Evolutionary conservation across 2,113 vertebrate genomes (phyloP).

Genomic region (Neolamprologus hecqui): DNA sequence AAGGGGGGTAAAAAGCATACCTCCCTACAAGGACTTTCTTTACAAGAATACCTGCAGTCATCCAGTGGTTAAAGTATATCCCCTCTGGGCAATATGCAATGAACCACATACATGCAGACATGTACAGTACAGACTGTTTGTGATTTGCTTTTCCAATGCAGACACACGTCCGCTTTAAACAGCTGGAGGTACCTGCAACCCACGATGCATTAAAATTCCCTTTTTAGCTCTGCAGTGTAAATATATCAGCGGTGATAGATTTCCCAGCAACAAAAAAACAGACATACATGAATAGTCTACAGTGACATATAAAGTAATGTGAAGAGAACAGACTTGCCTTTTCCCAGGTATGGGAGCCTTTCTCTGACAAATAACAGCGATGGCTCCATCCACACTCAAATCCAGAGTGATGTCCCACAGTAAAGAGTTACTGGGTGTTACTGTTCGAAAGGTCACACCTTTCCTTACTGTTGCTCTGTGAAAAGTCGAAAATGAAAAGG

Average conservation of each 20-base stretch:
- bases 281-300: not conserved
- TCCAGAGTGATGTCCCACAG: slow-evolving; percentile 81
- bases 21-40: not conserved
- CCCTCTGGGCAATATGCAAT: not conserved
- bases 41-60: slow-evolving; percentile 4
- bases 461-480: slow-evolving; percentile 82
- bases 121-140: not conserved
- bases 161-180: not conserved
- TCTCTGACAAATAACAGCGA: slow-evolving; percentile 79
- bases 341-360: slow-evolving; percentile 60
- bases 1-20: not conserved
- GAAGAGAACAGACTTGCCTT: slow-evolving; percentile 63
- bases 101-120: not conserved
- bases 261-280: not conserved
- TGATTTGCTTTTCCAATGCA: not conserved
- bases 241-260: not conserved
- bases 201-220: not conserved
- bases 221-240: not conserved
- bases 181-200: not conserved
- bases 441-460: slow-evolving; percentile 76
- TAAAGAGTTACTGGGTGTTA: slow-evolving; percentile 78
- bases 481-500: slow-evolving; percentile 31
- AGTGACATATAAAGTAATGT: not conserved
- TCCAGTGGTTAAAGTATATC: not conserved
- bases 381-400: slow-evolving; percentile 62